Evolutionary conservation across 2,797 vertebrate genomes (phyloP).

Genomic region (Pangasius mekongensis): DNA sequence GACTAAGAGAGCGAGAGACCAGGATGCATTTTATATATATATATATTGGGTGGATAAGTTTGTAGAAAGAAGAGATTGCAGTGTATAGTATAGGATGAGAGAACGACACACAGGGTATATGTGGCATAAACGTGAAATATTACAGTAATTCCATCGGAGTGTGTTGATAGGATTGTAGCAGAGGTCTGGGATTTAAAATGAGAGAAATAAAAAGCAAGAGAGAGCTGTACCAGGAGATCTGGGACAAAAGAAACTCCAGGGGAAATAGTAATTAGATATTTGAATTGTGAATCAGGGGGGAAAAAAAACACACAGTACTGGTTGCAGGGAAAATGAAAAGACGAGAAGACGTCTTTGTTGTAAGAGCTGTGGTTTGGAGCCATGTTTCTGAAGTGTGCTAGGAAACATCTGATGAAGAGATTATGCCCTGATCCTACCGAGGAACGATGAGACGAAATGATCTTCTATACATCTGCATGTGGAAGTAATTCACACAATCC

Average conservation of each 20-base stretch:
- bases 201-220: neutral
- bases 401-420: conserved; percentile 25
- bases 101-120: neutral
- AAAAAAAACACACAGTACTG: conserved; percentile 3
- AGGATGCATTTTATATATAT: neutral
- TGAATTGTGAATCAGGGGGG: conserved; percentile 6
- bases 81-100: neutral
- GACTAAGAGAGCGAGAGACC: neutral
- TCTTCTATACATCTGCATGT: neutral
- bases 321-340: conserved; percentile 15
- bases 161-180: conserved; percentile 18
- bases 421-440: conserved; percentile 3
- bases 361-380: conserved; percentile 3
- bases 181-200: neutral
- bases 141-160: neutral
- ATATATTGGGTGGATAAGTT: neutral
- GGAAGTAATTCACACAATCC: conserved; percentile 20
- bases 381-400: conserved; percentile 14
- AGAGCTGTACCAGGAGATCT: conserved; percentile 2
- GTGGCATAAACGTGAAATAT: conserved; percentile 16
- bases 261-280: conserved; percentile 43
- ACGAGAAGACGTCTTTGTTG: conserved; percentile 24
- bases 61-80: neutral
- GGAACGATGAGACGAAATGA: conserved; percentile 1
- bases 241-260: conserved; percentile 19